Evolutionary conservation across 2,888 invertebrate genomes (phyloP).

Genomic region (Quadriops clusia): DNA sequence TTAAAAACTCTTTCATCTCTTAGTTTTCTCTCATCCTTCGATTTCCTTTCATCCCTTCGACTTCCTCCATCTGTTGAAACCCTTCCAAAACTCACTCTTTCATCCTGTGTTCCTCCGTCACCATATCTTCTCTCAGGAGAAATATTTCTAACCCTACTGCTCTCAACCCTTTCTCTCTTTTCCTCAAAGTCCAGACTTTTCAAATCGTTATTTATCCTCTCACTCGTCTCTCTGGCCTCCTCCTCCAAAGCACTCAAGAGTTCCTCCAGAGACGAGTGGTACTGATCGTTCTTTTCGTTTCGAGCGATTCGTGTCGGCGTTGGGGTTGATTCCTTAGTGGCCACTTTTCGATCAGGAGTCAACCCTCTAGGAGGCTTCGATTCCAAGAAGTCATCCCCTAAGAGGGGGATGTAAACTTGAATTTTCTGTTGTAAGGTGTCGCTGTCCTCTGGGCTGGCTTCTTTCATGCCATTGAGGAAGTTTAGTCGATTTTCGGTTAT

Average conservation of each 20-base stretch:
- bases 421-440: slow-evolving; percentile 18
- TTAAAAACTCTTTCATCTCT: too few relatives aligned
- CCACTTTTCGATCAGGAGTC: slow-evolving; percentile 22
- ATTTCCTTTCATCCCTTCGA: too few relatives aligned
- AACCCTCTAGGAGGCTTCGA: slow-evolving; percentile 27
- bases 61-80: too few relatives aligned
- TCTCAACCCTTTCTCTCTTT: too few relatives aligned
- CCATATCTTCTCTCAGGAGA: too few relatives aligned
- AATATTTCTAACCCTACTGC: too few relatives aligned
- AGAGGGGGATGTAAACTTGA: slow-evolving; percentile 16
- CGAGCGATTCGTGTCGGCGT: too few relatives aligned
- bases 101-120: too few relatives aligned
- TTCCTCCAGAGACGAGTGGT: slow-evolving; percentile 47
- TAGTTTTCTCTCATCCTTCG: too few relatives aligned
- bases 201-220: slow-evolving; percentile 45
- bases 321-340: slow-evolving; percentile 25
- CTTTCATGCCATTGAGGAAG: slow-evolving; percentile 30
- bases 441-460: slow-evolving; percentile 15
- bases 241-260: slow-evolving; percentile 60
- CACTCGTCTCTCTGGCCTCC: slow-evolving; percentile 65
- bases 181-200: slow-evolving; percentile 24
- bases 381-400: slow-evolving; percentile 20
- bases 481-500: slow-evolving; percentile 31
- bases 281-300: slow-evolving; percentile 25
- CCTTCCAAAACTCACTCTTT: too few relatives aligned